Base-by-base conservation (phyloP, 2,113 vertebrate species). In the Amphiprion percula region DNA sequence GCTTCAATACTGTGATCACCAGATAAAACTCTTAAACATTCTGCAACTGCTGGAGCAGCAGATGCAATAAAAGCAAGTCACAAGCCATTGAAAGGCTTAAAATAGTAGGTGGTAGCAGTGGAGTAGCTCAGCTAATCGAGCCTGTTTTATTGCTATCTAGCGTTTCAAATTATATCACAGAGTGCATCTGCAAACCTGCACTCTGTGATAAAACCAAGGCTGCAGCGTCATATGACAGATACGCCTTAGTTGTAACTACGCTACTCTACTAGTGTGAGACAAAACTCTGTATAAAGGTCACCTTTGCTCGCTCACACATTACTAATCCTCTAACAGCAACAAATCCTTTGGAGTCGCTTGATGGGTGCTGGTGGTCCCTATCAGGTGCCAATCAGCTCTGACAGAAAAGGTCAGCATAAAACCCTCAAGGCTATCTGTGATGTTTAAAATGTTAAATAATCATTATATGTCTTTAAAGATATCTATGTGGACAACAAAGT, bases 281-380 rank as follows among this genome's bases (percentile, higher is more conserved):
- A 84, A 77, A 91, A 89, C 83, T 87, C 73, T 85, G 88, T 79
- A 86, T 90, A 95, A 95, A 94, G 95, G 93, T 95, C 93, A 94
- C 89, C 91, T 92, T 87, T 93, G 82, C 72, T 83, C 21, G 17
- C 52, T 85, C 83, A 64, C 74, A 84, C 68, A 71, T 50, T 24
- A 61, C 71, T 93, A 92, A 94, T 93, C 93, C 88, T 77, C 74
- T 85, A 59, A 87, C 85, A 77, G 72, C 83, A 89, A 87, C 66
- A 91, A 91, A 88, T 91, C 91, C 85, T 88, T 86, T 61, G 50
- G 21, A 66, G 83, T 58, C 76, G 16, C 52, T 63, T 71, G 52
- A 69, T 65, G 61, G 61, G 83, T 50, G 64, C 69, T 76, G 52
- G 10, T 61, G 60, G 63, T 52, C 62, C 10, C 49, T 49, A 14